These are phyloP conservation scores for Iguana delicatissima DNA, from an alignment of 2,797 vertebrate genomes.

Conservation along the genomic window DNA sequence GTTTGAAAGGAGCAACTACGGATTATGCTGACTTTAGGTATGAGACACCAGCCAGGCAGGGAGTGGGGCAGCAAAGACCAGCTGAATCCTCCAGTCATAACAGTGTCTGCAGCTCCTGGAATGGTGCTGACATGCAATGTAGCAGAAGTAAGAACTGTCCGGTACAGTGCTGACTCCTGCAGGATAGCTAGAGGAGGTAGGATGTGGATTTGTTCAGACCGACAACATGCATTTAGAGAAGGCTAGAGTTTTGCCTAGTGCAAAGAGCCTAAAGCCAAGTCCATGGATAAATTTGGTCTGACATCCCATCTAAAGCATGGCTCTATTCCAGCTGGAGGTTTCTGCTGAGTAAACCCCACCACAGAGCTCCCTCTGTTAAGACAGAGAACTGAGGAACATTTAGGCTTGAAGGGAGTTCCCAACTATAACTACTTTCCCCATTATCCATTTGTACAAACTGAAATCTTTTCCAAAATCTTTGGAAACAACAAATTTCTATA, in stretches of 20 bases:
- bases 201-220: conserved; percentile 39
- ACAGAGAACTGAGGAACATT: conserved; percentile 30
- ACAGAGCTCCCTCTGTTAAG: conserved; percentile 42
- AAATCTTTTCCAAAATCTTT: conserved; percentile 17
- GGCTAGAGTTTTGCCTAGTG: conserved; percentile 55
- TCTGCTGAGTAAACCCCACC: conserved; percentile 36
- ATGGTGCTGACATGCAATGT: background rate
- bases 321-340: conserved; percentile 53
- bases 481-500: background rate
- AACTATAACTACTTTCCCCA: background rate
- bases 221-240: conserved; percentile 32
- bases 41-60: background rate
- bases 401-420: conserved; percentile 2
- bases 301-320: conserved; percentile 61
- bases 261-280: conserved; percentile 53
- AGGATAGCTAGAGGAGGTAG: conserved; percentile 15
- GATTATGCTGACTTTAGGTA: background rate
- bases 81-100: background rate
- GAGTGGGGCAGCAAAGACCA: background rate
- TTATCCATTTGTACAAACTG: conserved; percentile 33
- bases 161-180: conserved; percentile 32
- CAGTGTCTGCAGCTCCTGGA: background rate
- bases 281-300: conserved; percentile 62
- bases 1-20: background rate
- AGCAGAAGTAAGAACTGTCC: background rate